Base-by-base conservation (phyloP, 2,888 invertebrate genomes). In the Ochropleura plecta region DNA sequence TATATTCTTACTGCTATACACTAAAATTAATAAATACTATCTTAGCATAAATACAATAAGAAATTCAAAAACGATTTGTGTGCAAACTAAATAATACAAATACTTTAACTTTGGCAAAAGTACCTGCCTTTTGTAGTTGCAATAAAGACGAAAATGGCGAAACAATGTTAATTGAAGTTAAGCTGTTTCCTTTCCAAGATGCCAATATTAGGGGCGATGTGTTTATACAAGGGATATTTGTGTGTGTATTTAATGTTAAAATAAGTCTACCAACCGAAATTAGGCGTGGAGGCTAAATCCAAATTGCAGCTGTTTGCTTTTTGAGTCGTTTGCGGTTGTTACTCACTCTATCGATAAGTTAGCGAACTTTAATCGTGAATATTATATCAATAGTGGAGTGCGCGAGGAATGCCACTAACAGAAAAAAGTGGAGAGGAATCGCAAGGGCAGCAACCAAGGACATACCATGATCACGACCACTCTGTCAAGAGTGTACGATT, bases 161-260 rank as follows among this genome's bases (percentile, higher is more conserved):
- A 83, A 74, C 86, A 82, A 73, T 14, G 70, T 76, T 76, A 74
- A 69, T 73, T 76, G 68, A 74, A 91, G 90, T 89, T 94, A 92
- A 90, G 93, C 91, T 89, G 86, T 93, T 94, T 91, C 90, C 88
- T 90, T 88, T 76, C 90, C 88, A 75, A 86, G 89, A 86, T 89
- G 90, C 91, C 92, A 92, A 92, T 93, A 93, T 93, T 92, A 95
- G 95, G 96, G 96, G 95, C 92, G 95, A 91, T 92, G 91, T 96
- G 96, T 96, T 96, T 96, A 94, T 92, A 92, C 93, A 95, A 94
- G 94, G 95, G 95, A 95, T 95, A 95, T 95, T 93, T 95, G 93
- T 90, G 89, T 88, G 95, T 95, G 94, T 95, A 95, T 95, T 95
- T 94, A 95, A 95, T 95, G 95, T 95, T 96, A 94, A 95, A 96